These are phyloP conservation scores for Philhelius pedissequus DNA, from an alignment of 2,888 invertebrate genomes.

Conservation along the genomic window DNA sequence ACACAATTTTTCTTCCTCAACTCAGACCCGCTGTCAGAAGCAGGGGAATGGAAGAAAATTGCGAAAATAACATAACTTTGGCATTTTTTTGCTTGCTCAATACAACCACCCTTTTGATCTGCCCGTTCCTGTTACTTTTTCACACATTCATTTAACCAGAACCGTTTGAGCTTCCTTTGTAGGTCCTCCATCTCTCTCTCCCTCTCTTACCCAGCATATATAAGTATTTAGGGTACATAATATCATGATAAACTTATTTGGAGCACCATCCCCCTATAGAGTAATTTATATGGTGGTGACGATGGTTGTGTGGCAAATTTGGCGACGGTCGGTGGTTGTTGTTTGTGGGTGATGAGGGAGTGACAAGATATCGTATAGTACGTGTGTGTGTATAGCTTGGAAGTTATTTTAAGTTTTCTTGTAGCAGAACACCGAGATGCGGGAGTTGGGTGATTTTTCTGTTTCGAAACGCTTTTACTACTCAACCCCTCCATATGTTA, in stretches of 20 bases:
- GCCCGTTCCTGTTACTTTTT: constrained; percentile 35
- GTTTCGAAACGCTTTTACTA: constrained; percentile 49
- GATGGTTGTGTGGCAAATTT: constrained; percentile 19
- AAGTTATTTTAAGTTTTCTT: constrained; percentile 61
- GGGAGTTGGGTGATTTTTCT: not conserved
- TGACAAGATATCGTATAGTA: too few relatives aligned
- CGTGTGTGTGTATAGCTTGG: constrained; percentile 41
- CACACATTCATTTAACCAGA: constrained; percentile 64
- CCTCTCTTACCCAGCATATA: not conserved
- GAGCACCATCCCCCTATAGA: constrained; percentile 53
- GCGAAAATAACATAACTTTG: constrained; percentile 64
- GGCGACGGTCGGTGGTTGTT: constrained; percentile 2
- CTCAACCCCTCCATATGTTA: constrained; percentile 10
- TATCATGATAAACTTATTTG: constrained; percentile 69
- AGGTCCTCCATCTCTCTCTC: not conserved
- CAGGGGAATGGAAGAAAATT: constrained; percentile 2
- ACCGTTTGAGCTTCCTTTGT: constrained; percentile 28
- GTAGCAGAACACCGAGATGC: not conserved
- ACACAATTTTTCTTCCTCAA: not conserved
- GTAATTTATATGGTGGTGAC: constrained; percentile 28
- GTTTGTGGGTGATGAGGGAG: not conserved
- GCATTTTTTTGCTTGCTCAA: not conserved
- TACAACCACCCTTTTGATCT: not conserved
- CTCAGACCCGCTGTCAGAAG: not conserved
- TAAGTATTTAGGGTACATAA: too few relatives aligned